Percentiles rank a stretch among this genome's conserved stretches.
Conservation (phyloP, 1,140 invertebrate genomes). For the Protaetia brevitarsis region DNA sequence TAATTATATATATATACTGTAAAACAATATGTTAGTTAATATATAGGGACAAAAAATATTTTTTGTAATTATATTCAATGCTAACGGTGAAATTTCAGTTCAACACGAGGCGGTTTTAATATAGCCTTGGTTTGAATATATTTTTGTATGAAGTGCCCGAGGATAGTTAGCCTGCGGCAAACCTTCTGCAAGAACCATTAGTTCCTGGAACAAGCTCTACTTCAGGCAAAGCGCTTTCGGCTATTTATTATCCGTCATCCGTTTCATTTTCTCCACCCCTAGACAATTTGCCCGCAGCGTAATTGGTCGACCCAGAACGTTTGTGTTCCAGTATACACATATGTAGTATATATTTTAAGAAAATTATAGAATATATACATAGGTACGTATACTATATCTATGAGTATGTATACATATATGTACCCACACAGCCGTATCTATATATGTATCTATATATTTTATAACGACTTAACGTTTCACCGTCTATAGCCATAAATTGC, state of each 20-base stretch:
- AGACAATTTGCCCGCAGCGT: background rate
- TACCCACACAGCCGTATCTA: background rate
- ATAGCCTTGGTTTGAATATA: background rate
- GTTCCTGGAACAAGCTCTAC: background rate
- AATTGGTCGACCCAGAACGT: conserved; percentile 11
- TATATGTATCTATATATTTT: background rate
- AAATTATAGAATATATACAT: background rate
- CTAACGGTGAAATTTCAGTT: background rate
- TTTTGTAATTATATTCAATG: too few relatives aligned
- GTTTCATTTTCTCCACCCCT: conserved; percentile 10
- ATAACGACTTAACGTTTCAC: too few relatives aligned
- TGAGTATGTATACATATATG: background rate
- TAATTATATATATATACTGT: too few relatives aligned
- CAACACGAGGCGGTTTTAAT: background rate
- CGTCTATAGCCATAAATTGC: too few relatives aligned
- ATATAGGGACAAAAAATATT: too few relatives aligned
- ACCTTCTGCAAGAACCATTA: background rate
- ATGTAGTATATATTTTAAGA: background rate
- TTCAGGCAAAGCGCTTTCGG: background rate
- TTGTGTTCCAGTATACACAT: background rate
- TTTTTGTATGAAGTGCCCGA: background rate
- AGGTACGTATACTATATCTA: background rate
- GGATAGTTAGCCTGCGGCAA: background rate
- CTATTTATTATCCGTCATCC: conserved; percentile 13
- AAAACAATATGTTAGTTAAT: too few relatives aligned